Evolutionary conservation across 2,888 invertebrate genomes (phyloP), one percentile per base, ranked within the genome.

Genomic region (Syrista parreyssii): DNA sequence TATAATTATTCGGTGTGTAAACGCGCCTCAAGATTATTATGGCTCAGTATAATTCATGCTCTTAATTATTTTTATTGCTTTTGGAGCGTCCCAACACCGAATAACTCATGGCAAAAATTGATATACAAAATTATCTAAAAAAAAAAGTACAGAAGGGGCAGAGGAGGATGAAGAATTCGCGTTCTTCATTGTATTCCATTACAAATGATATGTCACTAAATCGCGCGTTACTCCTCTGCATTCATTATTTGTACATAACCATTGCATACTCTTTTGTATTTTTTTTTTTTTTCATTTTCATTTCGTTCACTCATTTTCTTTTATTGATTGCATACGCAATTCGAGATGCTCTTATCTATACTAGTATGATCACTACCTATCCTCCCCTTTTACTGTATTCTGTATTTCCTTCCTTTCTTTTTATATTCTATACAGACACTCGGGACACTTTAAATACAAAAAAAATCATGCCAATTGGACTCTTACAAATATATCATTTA

Each of bases 261-360:
- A 1, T 55, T 55, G 23, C 55, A 55, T 9, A 1, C 23, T 55
- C 55, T 78, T 79, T 79, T 80, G 2, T 55, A 73, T 77, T 68
- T 73, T 40, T 36, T 77, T 78, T 74, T 82, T 79, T 75, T 79
- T 79, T 80, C 82, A 81, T 79, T 78, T 77, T n/a, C 78, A 73
- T 75, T 80, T 55, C 55, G 55, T 23, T 55, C 55, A 55, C 55
- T 23, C 55, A 55, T 23, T 55, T 55, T 55, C 23, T 78, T 79
- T 79, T 80, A 78, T 87, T 89, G 90, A 90, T 90, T 90, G 89
- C 89, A 88, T 85, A 84, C 84, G 89, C 89, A 90, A 89, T 90
- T 90, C 88, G 82, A 87, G 84, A 55, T 55, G 2, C 55, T 55
- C 55, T 55, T 55, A 55, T 55, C 55, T 71, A 77, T 74, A 74